These are phyloP conservation scores for Gadopsis marmoratus DNA, from an alignment of 2,797 vertebrate species.

Conservation along the genomic window DNA sequence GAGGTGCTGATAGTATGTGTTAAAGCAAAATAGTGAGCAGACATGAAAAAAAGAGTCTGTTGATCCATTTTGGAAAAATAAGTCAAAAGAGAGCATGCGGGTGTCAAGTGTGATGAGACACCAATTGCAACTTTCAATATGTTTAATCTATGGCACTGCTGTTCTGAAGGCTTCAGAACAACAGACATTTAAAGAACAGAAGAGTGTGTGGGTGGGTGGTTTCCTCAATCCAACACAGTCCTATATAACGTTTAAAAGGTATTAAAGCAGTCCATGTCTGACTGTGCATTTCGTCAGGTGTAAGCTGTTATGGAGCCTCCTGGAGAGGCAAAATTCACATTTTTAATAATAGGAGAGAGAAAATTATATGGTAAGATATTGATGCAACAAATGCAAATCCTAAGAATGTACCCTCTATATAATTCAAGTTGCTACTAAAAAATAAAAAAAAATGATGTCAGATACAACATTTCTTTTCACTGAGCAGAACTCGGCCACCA, in stretches of 20 bases:
- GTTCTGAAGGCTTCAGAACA: constrained; percentile 23
- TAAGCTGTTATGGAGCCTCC: constrained; percentile 26
- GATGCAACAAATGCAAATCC: constrained; percentile 15
- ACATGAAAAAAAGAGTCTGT: not conserved
- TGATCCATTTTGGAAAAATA: not conserved
- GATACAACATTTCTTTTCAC: constrained; percentile 23
- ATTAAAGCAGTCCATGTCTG: constrained; percentile 11
- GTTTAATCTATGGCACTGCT: constrained; percentile 1
- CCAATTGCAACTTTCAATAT: not conserved
- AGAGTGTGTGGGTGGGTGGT: not conserved
- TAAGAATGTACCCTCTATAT: not conserved
- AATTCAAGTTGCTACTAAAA: constrained; percentile 34
- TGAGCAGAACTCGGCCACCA: constrained; percentile 20
- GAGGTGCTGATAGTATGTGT: not conserved
- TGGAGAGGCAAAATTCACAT: constrained; percentile 2
- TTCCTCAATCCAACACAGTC: not conserved
- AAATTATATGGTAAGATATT: constrained; percentile 28
- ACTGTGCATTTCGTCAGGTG: constrained; percentile 2
- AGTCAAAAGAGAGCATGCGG: not conserved
- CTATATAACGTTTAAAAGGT: constrained; percentile 12
- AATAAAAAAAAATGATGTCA: too few relatives aligned
- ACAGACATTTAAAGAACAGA: constrained; percentile 17
- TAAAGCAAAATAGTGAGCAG: not conserved
- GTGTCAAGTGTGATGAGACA: not conserved
- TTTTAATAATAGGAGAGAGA: constrained; percentile 24